phyloP scores from a whole-genome alignment of 2,888 invertebrate species.

The Thecophora atra region DNA sequence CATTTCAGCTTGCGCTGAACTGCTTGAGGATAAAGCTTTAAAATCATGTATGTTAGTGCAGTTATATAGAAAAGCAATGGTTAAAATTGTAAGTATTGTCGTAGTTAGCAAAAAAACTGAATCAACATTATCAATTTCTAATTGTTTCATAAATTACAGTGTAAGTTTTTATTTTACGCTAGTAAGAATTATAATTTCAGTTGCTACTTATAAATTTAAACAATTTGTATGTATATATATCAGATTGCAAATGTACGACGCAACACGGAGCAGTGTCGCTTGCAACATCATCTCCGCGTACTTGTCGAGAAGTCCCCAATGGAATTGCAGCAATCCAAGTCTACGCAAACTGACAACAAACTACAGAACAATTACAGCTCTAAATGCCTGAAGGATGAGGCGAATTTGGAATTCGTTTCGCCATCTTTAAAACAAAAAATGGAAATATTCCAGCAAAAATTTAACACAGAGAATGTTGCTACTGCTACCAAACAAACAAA shows the following conservation, averaged over 20 bases:
- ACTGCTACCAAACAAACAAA: conserved; percentile 12
- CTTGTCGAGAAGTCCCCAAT: conserved; percentile 46
- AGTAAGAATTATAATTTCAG: background rate
- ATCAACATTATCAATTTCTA: no score
- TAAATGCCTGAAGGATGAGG: background rate
- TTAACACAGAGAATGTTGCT: background rate
- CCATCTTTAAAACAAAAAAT: conserved; percentile 56
- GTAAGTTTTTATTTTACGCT: no score
- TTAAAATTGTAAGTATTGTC: conserved; percentile 56
- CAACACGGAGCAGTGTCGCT: conserved; percentile 53
- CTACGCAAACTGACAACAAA: conserved; percentile 45
- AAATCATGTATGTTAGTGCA: conserved; percentile 57
- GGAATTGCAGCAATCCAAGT: conserved; percentile 36
- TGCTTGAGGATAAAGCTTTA: conserved; percentile 56
- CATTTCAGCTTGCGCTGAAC: conserved; percentile 49
- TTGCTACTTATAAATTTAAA: background rate
- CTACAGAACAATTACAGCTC: background rate
- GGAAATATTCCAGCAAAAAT: conserved; percentile 54
- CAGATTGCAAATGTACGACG: conserved; percentile 57
- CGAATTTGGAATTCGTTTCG: conserved; percentile 32
- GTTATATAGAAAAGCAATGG: conserved; percentile 58
- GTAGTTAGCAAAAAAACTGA: background rate
- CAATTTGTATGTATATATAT: conserved; percentile 11
- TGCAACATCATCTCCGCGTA: conserved; percentile 49
- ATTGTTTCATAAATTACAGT: no score